Evolutionary conservation across 2,888 invertebrate species (phyloP), one percentile per base, ranked within the genome.

Genomic region (Aphidius colemani): DNA sequence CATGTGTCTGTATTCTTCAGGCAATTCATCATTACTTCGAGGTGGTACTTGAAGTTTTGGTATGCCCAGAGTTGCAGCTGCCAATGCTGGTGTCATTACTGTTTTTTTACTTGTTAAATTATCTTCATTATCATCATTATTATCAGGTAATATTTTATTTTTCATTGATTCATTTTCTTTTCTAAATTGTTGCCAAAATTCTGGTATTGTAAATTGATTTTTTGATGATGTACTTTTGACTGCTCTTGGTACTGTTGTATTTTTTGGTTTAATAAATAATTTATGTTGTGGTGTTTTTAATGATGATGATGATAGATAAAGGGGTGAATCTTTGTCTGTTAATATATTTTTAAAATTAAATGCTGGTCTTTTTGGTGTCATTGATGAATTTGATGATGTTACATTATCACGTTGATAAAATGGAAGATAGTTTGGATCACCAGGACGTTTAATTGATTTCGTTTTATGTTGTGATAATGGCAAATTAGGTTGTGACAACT

Each of bases 241-340:
- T 30, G 30, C 3, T 30, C 30, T 30, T 30, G 30, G 30, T 30
- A 30, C 30, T 30, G 30, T 30, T 30, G 30, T 30, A 30, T 30
- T 30, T 30, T 30, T 30, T 30, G 30, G 30, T 2, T 30, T 30
- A 2, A 30, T 30, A 30, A 30, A 30, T 30, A 30, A 5, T 5
- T 30, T 30, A 30, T 45, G 5, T 18, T 45, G 43, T 11, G 30
- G 10, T 7, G 18, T n/a, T 7, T 1, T 2, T 10, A 10, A 39
- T 39, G 9, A 4, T 51, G 18, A 6, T 13, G 2, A 1, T 7
- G 30, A 7, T 46, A 64, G 10, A 43, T 53, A 65, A 6, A 65
- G 53, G 18, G 65, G 65, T 3, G 65, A 65, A 13, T 65, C 48
- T 18, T 61, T 57, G 49, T 65, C 58, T 7, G 53, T 58, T 6